These are phyloP conservation scores for Trichacis sp. DNA, from an alignment of 2,888 invertebrate species.

Conservation along the genomic window DNA sequence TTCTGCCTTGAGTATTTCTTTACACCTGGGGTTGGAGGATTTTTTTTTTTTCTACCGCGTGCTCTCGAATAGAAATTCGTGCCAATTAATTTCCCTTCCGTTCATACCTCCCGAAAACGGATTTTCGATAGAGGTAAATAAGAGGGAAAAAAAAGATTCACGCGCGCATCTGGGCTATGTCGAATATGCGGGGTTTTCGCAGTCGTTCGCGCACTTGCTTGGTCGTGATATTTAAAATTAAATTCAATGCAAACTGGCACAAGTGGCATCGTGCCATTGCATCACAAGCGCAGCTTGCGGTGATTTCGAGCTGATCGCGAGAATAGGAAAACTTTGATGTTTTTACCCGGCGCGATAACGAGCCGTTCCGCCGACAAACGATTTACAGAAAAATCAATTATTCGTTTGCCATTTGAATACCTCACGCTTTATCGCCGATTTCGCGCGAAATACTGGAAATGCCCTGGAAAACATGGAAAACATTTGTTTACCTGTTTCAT, in stretches of 20 bases:
- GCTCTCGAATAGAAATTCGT: not conserved
- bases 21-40: too few species aligned
- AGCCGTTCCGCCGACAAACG: not conserved
- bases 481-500: too few species aligned
- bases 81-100: not conserved
- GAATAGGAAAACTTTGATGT: slow-evolving; percentile 28
- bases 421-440: not conserved
- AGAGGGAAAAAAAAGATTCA: slow-evolving; percentile 10
- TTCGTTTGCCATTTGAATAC: not conserved
- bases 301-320: slow-evolving; percentile 27
- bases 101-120: too few species aligned
- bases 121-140: too few species aligned
- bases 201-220: slow-evolving; percentile 35
- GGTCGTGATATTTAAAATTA: slow-evolving; percentile 63
- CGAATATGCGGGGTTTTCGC: slow-evolving; percentile 35
- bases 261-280: slow-evolving; percentile 62
- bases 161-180: slow-evolving; percentile 17
- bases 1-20: slow-evolving; percentile 8
- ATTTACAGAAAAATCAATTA: not conserved
- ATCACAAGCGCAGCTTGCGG: slow-evolving; percentile 30
- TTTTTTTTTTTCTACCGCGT: too few species aligned
- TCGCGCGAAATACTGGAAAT: too few species aligned
- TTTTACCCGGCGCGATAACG: slow-evolving; percentile 7
- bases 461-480: too few species aligned
- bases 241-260: slow-evolving; percentile 64